Percentiles rank a stretch among this genome's conserved stretches.
Conservation (phyloP, 2,113 vertebrate genomes). For the Orycteropus afer region DNA sequence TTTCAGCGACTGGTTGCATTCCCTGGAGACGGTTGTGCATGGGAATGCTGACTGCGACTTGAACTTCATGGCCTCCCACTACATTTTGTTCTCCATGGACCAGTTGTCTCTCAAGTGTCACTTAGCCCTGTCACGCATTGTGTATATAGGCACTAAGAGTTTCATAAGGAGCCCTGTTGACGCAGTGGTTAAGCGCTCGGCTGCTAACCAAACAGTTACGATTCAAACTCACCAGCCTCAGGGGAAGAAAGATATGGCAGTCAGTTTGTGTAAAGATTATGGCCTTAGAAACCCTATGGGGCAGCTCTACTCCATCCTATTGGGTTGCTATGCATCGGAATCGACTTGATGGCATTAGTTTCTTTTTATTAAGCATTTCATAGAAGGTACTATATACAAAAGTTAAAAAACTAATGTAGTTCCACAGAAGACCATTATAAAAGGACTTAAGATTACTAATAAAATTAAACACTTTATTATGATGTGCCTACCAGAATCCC, state of each 20-base stretch:
- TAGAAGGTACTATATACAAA: neutral
- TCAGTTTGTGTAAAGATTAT: too few species aligned
- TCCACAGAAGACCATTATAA: neutral
- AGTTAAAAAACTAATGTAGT: neutral
- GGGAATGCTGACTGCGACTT: conserved; percentile 54
- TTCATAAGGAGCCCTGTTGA: neutral
- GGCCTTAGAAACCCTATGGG: neutral
- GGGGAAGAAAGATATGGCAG: neutral
- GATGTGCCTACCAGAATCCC: neutral
- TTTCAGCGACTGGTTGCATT: conserved; percentile 54
- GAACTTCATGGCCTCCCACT: conserved; percentile 43
- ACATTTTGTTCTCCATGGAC: conserved; percentile 12
- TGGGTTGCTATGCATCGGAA: neutral
- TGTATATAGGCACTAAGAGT: neutral
- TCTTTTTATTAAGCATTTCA: neutral
- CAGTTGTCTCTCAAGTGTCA: neutral
- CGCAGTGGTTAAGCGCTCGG: neutral
- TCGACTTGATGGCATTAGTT: neutral
- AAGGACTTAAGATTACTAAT: neutral
- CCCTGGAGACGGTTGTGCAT: conserved; percentile 65
- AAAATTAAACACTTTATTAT: neutral
- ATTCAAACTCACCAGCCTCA: neutral
- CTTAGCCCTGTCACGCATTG: neutral
- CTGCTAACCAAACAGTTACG: neutral
- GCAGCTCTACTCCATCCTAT: neutral